Evolutionary conservation across 2,888 invertebrate genomes (phyloP), one percentile per base, ranked within the genome.

Genomic region (Criorhina ranunculi): DNA sequence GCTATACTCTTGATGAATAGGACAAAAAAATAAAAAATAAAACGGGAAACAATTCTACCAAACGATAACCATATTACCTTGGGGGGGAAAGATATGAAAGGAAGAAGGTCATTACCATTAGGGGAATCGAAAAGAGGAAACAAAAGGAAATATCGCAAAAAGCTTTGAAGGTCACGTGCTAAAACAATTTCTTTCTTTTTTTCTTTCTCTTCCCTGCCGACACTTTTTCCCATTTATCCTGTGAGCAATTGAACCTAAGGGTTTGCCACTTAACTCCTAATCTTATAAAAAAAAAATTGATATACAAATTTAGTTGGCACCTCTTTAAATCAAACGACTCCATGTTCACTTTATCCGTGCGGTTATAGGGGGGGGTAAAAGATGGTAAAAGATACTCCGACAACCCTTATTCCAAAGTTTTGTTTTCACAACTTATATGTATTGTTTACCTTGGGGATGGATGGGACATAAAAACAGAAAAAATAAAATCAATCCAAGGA

Each of bases 61-160:
- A 46, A 19, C 46, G 11, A 46, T 46, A 46, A 46, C 46, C 46
- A 19, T 19, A 46, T 46, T 46, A 46, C 46, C 19, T 46, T 46
- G 17, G 44, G 12, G n/a, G 33, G 31, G 55, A 40, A 24, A 9
- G 31, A 67, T 55, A 42, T 42, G 11, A 44, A 35, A 35, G 44
- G 31, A 44, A 69, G n/a, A 46, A 70, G 57, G 57, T 70, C 46
- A 70, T 70, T 70, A 70, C 46, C 70, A 70, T 69, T 12, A 31
- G n/a, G 55, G 40, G 31, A 51, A 51, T 51, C 46, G 46, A 46
- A 19, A 11, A 8, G 24, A 4, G 24, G 44, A 19, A 19, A 19
- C 8, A 12, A 17, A 19, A 46, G 9, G 19, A 46, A 46, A 19
- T 2, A 19, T 46, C 5, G 29, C 24, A 57, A 57, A 59, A 31